Base-by-base conservation (phyloP, 2,113 vertebrate genomes). In the Psilopsiagon aurifrons region DNA sequence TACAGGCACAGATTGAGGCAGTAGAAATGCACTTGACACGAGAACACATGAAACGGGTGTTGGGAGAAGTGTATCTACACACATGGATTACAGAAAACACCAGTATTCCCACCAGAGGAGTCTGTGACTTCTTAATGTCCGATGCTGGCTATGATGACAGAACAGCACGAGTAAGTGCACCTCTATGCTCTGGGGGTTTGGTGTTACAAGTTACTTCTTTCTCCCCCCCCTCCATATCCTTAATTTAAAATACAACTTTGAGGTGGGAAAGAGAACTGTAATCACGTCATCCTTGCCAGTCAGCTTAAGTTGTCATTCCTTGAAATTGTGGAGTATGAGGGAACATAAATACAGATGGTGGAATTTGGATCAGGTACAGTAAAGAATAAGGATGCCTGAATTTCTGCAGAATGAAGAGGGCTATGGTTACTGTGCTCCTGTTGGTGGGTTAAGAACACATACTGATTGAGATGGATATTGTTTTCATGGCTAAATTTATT, bases 21-120 rank as follows among this genome's bases (percentile, higher is more conserved):
- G 98, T 99, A 51, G 99, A 99, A 95, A 98, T 98, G 81, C 99
- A 99, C 74, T 95, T 99, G 95, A 98, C 98, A 35, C 97, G 98
- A 49, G 98, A 99, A 60, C 98, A 99, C 96, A 99, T 99, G 98
- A 99, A 99, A 97, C 98, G 98, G 35, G 99, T 99, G n/a, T 90
- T 99, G 52, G 99, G 99, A 9, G 99, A 99, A 83, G 99, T 99
- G 37, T 99, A 99, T 95, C 98, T 99, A 22, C 99, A 99, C 98
- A 99, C 99, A 6, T 98, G 98, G 96, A 98, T 99, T 85, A 98
- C 99, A 1, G 98, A 99, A 85, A 99, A 99, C 97, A 99, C 98
- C 77, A 98, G 99, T 96, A 98, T 99, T 70, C 99, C 99, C 63
- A 99, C 99, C 66, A 97, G 98, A 67, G 99, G 99, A 3, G 97